Evolutionary conservation across 1,140 invertebrate genomes (phyloP), one percentile per base, ranked within the genome.

Genomic region (Drosophila arawakana): DNA sequence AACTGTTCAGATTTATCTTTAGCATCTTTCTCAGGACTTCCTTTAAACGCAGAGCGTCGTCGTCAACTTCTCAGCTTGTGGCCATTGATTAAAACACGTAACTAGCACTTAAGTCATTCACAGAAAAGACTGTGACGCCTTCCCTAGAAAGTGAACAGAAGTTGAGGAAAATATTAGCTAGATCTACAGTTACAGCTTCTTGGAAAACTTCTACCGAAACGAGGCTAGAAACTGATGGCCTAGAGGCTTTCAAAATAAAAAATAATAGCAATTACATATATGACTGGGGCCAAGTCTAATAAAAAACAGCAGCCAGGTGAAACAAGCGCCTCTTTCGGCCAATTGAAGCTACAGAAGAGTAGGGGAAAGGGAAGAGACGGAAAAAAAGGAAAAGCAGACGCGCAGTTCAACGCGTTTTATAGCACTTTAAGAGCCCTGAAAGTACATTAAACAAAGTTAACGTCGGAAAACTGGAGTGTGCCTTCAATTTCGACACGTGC

Each of bases 401-500:
- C 49, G 74, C 81, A 80, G 62, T 80, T 67, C 69, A 69, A 44
- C 62, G 81, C 67, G 69, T 82, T 57, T 85, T 85, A 85, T 82
- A 69, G 80, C 80, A 82, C 82, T 85, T 86, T 88, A 88, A 82
- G 83, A 73, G 54, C 61, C 50, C 80, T 66, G 44, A 58, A 59
- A 65, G 57, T 60, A 60, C 66, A 75, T 70, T 69, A 75, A 65
- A 69, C 66, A 65, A 71, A 77, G 59, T 73, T 73, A 44, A 2
- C 6, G 18, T 30, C 34, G 11, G 10, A 43, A 43, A 46, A 13
- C 46, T 50, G 63, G 79, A 82, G 82, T 61, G 83, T 86, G 82
- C 80, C 82, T 76, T 81, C 83, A 88, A 85, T 85, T 82, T 79
- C 58, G 79, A 82, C 82, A 88, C 82, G 82, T 88, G 82, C 82